Percentiles rank a stretch among this genome's conserved stretches.
These are phyloP conservation scores for Lycocorax pyrrhopterus DNA, from an alignment of 2,113 vertebrate genomes.

Conservation along the genomic window DNA sequence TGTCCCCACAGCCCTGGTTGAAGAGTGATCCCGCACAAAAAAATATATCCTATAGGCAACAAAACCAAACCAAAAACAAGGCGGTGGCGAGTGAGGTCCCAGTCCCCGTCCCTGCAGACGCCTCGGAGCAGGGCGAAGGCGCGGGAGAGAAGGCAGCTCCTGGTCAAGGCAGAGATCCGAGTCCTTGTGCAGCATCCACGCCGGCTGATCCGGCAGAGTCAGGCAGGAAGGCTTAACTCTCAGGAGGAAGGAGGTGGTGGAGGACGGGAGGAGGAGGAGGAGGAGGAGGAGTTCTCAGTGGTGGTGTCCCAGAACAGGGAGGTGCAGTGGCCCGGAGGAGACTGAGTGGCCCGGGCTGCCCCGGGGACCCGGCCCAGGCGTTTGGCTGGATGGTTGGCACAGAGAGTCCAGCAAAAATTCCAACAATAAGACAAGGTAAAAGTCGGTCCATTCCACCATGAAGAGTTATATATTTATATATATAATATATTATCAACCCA, in stretches of 20 bases:
- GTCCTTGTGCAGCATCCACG: conserved; percentile 18
- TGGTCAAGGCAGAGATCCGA: conserved; percentile 9
- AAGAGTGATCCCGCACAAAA: conserved; percentile 13
- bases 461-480: conserved; percentile 65
- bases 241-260: conserved; percentile 36
- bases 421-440: conserved; percentile 57
- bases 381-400: conserved; percentile 76
- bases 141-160: conserved; percentile 53
- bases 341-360: not conserved
- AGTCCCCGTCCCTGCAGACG: not conserved
- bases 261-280: not conserved
- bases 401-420: conserved; percentile 72
- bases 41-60: conserved; percentile 61
- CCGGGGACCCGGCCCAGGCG: not conserved
- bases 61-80: not conserved
- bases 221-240: conserved; percentile 33
- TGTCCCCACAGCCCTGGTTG: conserved; percentile 23
- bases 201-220: not conserved
- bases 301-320: not conserved
- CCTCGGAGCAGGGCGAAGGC: not conserved
- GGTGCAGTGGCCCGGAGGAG: not conserved
- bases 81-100: not conserved
- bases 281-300: not conserved
- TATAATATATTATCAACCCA: conserved; percentile 72
- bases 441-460: conserved; percentile 73